Conservation (phyloP, 2,888 invertebrate species). For the Cabera pusaria region DNA sequence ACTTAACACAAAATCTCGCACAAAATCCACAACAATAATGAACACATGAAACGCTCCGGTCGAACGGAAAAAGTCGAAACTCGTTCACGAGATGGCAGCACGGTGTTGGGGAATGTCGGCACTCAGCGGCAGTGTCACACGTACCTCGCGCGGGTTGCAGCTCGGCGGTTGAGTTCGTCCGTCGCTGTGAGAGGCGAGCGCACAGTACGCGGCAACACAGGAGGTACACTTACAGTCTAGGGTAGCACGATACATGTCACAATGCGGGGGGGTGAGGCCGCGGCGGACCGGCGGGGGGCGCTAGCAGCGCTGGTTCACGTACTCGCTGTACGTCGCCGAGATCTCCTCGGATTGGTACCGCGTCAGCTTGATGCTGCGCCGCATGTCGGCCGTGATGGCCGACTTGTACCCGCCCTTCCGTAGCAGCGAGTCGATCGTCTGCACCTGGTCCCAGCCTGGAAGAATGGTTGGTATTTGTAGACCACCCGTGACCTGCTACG, state of each 20-base stretch:
- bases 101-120: conserved; percentile 72
- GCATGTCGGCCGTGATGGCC: conserved; percentile 92
- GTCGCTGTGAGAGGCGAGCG: conserved; percentile 19
- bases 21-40: too few species aligned
- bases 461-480: too few species aligned
- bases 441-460: conserved; percentile 98
- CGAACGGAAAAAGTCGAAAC: too few species aligned
- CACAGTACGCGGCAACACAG: conserved; percentile 43
- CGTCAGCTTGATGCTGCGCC: conserved; percentile 95
- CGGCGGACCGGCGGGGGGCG: conserved; percentile 72
- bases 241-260: conserved; percentile 42
- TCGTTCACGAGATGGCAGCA: too few species aligned
- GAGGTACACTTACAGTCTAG: conserved; percentile 65
- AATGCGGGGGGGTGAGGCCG: conserved; percentile 16
- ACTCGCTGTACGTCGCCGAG: conserved; percentile 93
- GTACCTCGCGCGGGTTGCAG: background rate
- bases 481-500: too few species aligned
- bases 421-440: conserved; percentile 98
- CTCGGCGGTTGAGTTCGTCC: too few species aligned
- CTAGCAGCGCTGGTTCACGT: conserved; percentile 90
- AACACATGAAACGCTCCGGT: too few species aligned
- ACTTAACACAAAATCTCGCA: too few species aligned
- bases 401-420: conserved; percentile 99
- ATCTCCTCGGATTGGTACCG: conserved; percentile 98
- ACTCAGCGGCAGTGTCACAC: conserved; percentile 67